Percentiles rank a stretch among this genome's conserved stretches.
phyloP scores from a whole-genome alignment of 2,797 vertebrate species.

The Gallirallus australis region DNA sequence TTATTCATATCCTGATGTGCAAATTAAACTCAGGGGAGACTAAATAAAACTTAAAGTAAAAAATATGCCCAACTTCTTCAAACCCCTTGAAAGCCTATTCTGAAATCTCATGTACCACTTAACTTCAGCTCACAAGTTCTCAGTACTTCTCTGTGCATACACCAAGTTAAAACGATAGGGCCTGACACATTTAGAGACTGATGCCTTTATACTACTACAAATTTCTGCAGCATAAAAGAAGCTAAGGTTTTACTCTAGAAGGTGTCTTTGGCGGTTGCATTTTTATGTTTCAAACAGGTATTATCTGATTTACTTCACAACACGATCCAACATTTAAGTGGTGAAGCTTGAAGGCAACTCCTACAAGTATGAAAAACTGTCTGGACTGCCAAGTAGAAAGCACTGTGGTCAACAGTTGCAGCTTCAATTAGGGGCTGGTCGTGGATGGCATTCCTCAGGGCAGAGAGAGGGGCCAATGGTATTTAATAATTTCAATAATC shows the following conservation, averaged over 20 bases:
- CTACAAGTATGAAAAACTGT: not conserved
- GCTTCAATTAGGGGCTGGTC: not conserved
- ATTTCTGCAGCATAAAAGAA: not conserved
- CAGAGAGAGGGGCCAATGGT: not conserved
- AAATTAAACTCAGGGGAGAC: not conserved
- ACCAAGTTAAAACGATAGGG: not conserved
- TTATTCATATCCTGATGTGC: not conserved
- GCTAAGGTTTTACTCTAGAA: not conserved
- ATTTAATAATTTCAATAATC: not conserved
- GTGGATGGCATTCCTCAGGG: not conserved
- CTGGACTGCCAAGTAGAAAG: not conserved
- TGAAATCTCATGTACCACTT: not conserved
- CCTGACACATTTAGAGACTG: not conserved
- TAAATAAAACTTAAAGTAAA: slow-evolving; percentile 5
- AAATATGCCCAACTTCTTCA: not conserved
- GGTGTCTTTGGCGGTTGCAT: accelerated
- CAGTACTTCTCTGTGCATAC: not conserved
- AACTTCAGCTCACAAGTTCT: not conserved
- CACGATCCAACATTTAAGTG: not conserved
- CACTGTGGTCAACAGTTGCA: not conserved
- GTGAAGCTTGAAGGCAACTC: not conserved
- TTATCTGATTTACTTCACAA: not conserved
- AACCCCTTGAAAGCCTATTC: not conserved
- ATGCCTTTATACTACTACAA: not conserved
- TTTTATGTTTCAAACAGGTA: not conserved